Evolutionary conservation across 2,888 invertebrate species (phyloP).

Genomic region (Gymnoscelis rufifasciata): DNA sequence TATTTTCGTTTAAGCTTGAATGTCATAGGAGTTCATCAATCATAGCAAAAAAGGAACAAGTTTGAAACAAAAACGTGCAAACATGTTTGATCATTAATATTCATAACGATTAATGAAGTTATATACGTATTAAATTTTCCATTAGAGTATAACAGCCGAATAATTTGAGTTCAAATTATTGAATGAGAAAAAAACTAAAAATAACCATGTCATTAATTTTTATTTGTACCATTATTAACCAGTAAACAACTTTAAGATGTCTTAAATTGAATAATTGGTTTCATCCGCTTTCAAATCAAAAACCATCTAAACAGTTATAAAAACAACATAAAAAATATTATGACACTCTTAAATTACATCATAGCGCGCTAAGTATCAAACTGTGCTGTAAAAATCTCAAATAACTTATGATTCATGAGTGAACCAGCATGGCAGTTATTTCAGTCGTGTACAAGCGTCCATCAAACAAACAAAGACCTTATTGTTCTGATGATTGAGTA

Average conservation of each 20-base stretch:
- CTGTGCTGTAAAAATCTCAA: conserved; percentile 36
- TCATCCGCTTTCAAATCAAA: background rate
- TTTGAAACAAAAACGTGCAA: conserved; percentile 13
- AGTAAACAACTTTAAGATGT: background rate
- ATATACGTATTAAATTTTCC: too few relatives aligned
- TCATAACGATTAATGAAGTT: conserved; percentile 1
- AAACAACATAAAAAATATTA: background rate
- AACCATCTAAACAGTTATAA: background rate
- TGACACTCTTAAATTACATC: conserved; percentile 30
- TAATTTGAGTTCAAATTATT: too few relatives aligned
- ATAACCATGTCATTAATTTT: background rate
- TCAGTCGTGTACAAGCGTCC: conserved; percentile 27
- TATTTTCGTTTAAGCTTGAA: too few relatives aligned
- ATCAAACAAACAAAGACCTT: conserved; percentile 33
- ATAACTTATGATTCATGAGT: conserved; percentile 44
- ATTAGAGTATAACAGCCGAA: background rate
- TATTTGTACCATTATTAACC: conserved; percentile 10
- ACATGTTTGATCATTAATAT: conserved; percentile 14
- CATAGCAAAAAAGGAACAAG: conserved; percentile 5
- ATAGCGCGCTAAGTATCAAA: conserved; percentile 36
- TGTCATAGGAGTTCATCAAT: conserved; percentile 4
- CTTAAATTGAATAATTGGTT: background rate
- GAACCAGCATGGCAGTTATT: conserved; percentile 31
- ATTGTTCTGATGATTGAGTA: conserved; percentile 32
- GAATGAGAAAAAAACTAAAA: too few relatives aligned